Conservation (phyloP, 1,140 invertebrate genomes). For the Aphaenogaster ashmeadi region DNA sequence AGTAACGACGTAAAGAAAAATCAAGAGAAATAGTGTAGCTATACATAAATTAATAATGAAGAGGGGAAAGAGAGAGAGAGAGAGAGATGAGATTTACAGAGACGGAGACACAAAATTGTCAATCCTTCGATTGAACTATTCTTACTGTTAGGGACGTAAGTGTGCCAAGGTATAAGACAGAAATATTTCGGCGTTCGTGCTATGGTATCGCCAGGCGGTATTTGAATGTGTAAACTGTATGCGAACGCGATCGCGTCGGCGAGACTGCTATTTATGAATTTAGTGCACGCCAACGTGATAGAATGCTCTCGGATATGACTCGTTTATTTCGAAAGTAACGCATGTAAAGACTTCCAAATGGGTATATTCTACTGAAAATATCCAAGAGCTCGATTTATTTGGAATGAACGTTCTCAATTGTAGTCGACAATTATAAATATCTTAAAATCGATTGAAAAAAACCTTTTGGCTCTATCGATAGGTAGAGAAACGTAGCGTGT, state of each 20-base stretch:
- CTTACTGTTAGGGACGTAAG: not conserved
- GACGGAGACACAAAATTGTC: not conserved
- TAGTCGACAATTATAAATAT: not conserved
- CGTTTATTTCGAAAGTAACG: conserved; percentile 21
- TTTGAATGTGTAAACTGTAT: conserved; percentile 5
- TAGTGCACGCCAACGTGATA: conserved; percentile 20
- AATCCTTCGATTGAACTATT: not conserved
- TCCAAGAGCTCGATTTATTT: not conserved
- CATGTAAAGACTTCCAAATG: not conserved
- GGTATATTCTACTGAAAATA: not conserved
- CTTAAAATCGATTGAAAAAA: not conserved
- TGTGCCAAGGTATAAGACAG: conserved; percentile 50
- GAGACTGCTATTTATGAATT: conserved; percentile 47
- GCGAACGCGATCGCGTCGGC: conserved; percentile 2
- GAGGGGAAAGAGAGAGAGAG: not conserved
- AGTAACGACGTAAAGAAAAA: too few relatives aligned
- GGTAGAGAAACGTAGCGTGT: not conserved
- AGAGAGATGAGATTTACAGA: not conserved
- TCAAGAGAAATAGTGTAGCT: too few relatives aligned
- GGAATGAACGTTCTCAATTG: not conserved
- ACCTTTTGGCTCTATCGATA: not conserved
- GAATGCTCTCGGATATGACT: not conserved
- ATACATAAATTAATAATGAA: too few relatives aligned
- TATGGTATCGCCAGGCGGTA: conserved; percentile 13
- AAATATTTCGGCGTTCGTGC: conserved; percentile 27